Percentiles rank a stretch among this genome's conserved stretches.
These are phyloP conservation scores for Geothlypis trichas DNA, from an alignment of 2,113 vertebrate genomes.

Conservation along the genomic window DNA sequence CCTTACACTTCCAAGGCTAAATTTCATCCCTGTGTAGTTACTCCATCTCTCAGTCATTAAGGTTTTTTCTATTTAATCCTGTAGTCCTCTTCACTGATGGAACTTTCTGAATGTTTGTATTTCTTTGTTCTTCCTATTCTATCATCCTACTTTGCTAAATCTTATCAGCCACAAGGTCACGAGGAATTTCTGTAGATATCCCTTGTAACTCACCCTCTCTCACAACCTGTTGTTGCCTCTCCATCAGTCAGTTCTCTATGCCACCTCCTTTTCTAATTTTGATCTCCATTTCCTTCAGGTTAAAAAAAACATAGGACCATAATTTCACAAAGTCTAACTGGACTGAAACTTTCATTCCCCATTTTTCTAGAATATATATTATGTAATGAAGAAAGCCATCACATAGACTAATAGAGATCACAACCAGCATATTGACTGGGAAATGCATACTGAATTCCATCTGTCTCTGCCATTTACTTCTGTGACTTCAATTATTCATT, in stretches of 20 bases:
- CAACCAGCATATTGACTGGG: neutral
- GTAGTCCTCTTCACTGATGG: neutral
- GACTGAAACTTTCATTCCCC: neutral
- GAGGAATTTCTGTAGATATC: neutral
- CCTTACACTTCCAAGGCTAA: neutral
- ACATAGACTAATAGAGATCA: neutral
- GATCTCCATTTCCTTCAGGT: neutral
- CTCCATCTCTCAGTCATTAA: neutral
- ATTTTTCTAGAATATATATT: neutral
- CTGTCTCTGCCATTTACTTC: neutral
- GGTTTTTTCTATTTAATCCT: neutral
- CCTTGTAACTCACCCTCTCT: neutral
- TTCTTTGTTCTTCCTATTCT: neutral
- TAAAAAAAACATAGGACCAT: neutral
- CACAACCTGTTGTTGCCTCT: neutral
- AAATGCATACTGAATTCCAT: neutral
- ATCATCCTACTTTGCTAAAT: neutral
- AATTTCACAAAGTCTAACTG: neutral
- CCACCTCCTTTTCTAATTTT: neutral
- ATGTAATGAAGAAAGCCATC: neutral
- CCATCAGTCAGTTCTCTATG: neutral
- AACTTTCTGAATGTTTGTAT: neutral
- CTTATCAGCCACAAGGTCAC: neutral
- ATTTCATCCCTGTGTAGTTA: neutral
- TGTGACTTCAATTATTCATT: neutral